phyloP scores from a whole-genome alignment of 1,140 invertebrate species.

The Goniozus legneri region DNA sequence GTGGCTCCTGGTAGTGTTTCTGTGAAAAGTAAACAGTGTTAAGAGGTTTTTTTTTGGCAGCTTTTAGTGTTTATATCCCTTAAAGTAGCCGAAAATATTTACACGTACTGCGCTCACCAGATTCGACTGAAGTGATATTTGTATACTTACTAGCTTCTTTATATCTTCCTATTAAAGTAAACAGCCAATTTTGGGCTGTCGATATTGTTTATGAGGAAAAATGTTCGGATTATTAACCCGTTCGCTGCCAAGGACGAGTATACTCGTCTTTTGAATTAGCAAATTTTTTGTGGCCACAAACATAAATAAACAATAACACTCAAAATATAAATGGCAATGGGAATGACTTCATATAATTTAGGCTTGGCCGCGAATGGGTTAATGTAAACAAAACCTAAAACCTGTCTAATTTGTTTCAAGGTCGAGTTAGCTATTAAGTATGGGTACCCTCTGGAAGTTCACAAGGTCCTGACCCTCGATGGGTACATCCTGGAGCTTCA shows the following conservation, averaged over 20 bases:
- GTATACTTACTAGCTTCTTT: background rate
- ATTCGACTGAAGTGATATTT: background rate
- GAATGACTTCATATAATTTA: too few species aligned
- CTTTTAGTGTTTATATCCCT: background rate
- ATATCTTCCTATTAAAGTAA: background rate
- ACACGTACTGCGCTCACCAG: background rate
- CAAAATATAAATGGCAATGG: constrained; percentile 1
- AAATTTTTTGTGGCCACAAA: too few species aligned
- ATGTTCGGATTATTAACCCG: too few species aligned
- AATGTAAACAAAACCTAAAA: too few species aligned
- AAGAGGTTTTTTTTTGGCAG: too few species aligned
- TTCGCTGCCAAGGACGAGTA: too few species aligned
- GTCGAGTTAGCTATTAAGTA: constrained; percentile 57
- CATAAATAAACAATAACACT: too few species aligned
- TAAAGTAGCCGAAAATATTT: background rate
- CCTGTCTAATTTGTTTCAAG: too few species aligned
- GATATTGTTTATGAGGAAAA: too few species aligned
- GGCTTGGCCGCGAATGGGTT: too few species aligned
- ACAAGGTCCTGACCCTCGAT: constrained; percentile 57
- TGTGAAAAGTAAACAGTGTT: background rate
- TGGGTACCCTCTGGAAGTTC: constrained; percentile 65
- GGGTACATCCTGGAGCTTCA: constrained; percentile 61
- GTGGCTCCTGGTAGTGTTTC: background rate
- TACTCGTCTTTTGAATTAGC: too few species aligned
- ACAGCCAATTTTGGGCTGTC: too few species aligned